These are phyloP conservation scores for Apogon hyalosoma DNA, from an alignment of 2,797 vertebrate species.

Conservation along the genomic window DNA sequence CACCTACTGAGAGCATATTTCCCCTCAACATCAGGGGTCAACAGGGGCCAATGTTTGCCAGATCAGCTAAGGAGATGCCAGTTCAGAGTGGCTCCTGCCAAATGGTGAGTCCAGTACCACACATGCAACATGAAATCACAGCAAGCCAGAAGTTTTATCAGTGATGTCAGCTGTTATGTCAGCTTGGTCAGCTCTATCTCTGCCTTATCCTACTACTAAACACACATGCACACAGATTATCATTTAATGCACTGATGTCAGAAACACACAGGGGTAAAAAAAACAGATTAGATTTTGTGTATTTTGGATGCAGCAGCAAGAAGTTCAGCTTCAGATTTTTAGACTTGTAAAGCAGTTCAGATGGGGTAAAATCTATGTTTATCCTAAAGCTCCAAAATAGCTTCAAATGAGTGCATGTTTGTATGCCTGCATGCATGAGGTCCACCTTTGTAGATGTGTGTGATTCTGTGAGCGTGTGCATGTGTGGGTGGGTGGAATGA, in stretches of 20 bases:
- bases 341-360: constrained; percentile 7
- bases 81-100: constrained; percentile 43
- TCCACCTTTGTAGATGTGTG: constrained; percentile 35
- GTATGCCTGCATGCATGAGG: constrained; percentile 32
- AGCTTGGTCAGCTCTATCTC: constrained; percentile 34
- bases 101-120: constrained; percentile 47
- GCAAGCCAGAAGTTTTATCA: constrained; percentile 43
- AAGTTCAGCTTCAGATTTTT: constrained; percentile 3
- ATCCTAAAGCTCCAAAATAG: constrained; percentile 17
- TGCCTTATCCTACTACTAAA: constrained; percentile 25
- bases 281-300: constrained; percentile 24
- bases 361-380: constrained; percentile 17
- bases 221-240: constrained; percentile 25
- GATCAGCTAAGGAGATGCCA: constrained; percentile 57
- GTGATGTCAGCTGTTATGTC: constrained; percentile 65
- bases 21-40: constrained; percentile 43
- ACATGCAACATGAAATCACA: constrained; percentile 44
- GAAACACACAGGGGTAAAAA: neutral
- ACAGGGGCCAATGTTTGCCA: constrained; percentile 38
- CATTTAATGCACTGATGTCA: constrained; percentile 38
- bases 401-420: constrained; percentile 34
- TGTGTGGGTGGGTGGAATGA: constrained; percentile 45
- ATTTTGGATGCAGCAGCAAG: constrained; percentile 27
- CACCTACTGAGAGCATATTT: constrained; percentile 52
- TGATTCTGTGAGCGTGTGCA: constrained; percentile 13